These are phyloP conservation scores for Arizona elegans DNA, from an alignment of 2,113 vertebrate species.

Conservation along the genomic window DNA sequence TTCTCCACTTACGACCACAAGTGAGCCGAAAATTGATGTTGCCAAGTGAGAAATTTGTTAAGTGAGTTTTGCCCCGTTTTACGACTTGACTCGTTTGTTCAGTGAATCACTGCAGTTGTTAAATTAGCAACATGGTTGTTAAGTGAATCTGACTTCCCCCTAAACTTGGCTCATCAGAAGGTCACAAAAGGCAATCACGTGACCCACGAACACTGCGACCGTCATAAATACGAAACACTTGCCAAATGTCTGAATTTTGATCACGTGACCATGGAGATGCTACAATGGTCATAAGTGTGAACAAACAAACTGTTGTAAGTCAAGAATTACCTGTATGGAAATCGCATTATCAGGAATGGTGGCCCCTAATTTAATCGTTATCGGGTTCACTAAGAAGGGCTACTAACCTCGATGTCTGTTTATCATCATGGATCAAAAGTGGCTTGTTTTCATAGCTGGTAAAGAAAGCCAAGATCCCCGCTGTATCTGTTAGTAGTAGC, in stretches of 20 bases:
- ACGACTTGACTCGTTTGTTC: not conserved
- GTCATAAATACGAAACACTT: too few relatives aligned
- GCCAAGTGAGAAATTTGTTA: not conserved
- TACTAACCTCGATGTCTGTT: not conserved
- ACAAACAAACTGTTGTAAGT: not conserved
- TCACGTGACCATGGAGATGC: not conserved
- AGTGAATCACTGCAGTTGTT: not conserved
- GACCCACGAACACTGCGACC: not conserved
- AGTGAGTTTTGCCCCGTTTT: not conserved
- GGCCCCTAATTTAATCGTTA: not conserved
- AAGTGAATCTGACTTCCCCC: not conserved
- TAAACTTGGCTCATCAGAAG: not conserved
- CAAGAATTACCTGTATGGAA: not conserved
- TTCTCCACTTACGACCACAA: not conserved
- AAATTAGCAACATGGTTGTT: not conserved
- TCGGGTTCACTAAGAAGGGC: not conserved
- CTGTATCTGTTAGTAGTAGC: not conserved
- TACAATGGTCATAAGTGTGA: not conserved
- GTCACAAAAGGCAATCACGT: not conserved
- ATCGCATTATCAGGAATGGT: not conserved
- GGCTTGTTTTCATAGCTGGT: not conserved
- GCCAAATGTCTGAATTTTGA: too few relatives aligned
- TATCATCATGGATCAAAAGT: not conserved
- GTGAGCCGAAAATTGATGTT: too few relatives aligned
- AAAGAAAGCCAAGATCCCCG: not conserved